phyloP scores from a whole-genome alignment of 2,113 vertebrate species.

The Clupea harengus region DNA sequence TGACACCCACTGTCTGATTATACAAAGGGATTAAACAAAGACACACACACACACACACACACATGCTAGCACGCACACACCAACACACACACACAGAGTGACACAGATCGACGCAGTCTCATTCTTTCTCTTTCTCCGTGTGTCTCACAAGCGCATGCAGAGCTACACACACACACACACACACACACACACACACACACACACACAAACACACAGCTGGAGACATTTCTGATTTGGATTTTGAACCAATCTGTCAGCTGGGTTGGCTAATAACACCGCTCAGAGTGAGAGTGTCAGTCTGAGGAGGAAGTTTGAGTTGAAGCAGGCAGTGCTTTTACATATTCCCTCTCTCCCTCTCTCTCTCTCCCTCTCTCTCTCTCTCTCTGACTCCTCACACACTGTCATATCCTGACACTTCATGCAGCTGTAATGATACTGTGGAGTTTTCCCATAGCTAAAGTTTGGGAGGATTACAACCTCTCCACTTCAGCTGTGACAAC shows the following conservation, averaged over 20 bases:
- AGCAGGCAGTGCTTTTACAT: neutral
- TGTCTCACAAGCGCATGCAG: slow-evolving; percentile 15
- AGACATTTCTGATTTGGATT: neutral
- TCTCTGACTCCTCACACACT: neutral
- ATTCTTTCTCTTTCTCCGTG: neutral
- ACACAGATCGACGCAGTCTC: neutral
- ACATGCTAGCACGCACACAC: no score
- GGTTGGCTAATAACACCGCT: neutral
- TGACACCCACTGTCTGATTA: slow-evolving; percentile 26
- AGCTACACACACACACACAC: neutral
- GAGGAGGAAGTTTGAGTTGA: neutral
- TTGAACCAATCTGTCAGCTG: neutral
- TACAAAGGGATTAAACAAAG: slow-evolving; percentile 7
- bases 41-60: slow-evolving; percentile 15
- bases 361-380: neutral
- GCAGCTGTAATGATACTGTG: neutral
- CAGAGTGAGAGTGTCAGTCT: neutral
- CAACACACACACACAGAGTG: neutral
- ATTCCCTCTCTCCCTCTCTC: neutral
- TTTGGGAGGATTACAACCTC: neutral
- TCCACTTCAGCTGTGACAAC: neutral
- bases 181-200: neutral
- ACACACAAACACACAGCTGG: neutral
- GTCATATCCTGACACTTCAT: neutral
- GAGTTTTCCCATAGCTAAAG: neutral